Percentiles rank a stretch among this genome's conserved stretches.
Conservation (phyloP, 1,140 invertebrate genomes). For the Lepidurus packardi region DNA sequence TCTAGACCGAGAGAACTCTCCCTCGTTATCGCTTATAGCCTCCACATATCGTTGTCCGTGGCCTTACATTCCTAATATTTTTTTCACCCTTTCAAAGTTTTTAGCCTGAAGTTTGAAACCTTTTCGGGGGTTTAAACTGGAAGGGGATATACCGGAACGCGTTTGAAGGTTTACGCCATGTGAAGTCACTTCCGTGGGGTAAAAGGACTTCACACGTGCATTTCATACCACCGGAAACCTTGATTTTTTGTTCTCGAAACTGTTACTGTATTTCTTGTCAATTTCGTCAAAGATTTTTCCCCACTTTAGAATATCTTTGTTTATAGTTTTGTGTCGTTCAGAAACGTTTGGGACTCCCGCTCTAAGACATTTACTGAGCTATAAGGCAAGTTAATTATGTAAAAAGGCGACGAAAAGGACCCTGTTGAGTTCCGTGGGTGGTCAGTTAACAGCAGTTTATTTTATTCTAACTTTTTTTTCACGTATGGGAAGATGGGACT, state of each 20-base stretch:
- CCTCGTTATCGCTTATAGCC: background rate
- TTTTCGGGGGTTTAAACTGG: background rate
- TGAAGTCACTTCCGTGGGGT: background rate
- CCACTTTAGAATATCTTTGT: constrained; percentile 59
- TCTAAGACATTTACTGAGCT: background rate
- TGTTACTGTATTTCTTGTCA: too few species aligned
- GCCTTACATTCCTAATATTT: background rate
- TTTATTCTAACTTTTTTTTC: background rate
- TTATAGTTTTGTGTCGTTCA: constrained; percentile 94
- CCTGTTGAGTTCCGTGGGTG: background rate
- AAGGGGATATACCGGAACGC: background rate
- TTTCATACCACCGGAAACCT: background rate
- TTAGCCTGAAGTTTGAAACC: background rate
- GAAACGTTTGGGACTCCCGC: constrained; percentile 37
- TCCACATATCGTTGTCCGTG: background rate
- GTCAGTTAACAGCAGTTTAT: background rate
- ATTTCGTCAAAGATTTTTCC: too few species aligned
- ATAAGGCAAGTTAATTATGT: constrained; percentile 19
- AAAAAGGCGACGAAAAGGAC: background rate
- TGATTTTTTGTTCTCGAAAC: background rate
- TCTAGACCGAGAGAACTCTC: background rate
- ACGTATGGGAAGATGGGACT: background rate
- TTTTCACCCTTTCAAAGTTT: background rate
- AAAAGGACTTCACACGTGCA: background rate
- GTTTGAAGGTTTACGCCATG: background rate